Evolutionary conservation across 2,113 vertebrate species (phyloP).

Genomic region (Amphiprion ocellaris): DNA sequence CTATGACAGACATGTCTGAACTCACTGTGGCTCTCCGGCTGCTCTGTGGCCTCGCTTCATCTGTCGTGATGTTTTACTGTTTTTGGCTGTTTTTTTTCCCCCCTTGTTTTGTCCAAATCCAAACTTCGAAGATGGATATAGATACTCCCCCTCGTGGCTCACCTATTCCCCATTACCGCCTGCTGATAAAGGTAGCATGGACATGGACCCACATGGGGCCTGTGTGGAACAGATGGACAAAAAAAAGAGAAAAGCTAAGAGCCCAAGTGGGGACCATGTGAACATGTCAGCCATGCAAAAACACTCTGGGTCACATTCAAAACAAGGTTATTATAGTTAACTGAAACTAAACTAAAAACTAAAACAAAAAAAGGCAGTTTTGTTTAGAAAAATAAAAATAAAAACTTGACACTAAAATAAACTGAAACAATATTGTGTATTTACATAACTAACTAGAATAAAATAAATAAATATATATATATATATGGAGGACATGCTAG

Average conservation of each 20-base stretch:
- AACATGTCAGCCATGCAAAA: conserved; percentile 8
- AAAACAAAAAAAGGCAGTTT: too few species aligned
- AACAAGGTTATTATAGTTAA: neutral
- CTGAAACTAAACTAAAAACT: neutral
- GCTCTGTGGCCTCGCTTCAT: too few species aligned
- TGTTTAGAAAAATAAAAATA: too few species aligned
- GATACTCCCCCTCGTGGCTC: neutral
- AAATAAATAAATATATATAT: too few species aligned
- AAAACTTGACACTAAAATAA: too few species aligned
- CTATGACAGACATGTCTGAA: too few species aligned
- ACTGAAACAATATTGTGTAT: too few species aligned
- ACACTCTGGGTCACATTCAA: conserved; percentile 8
- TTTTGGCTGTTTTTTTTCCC: neutral
- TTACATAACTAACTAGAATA: too few species aligned
- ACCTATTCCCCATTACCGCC: neutral
- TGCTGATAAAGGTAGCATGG: conserved; percentile 15
- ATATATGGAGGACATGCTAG: too few species aligned
- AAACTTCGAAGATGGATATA: conserved; percentile 16
- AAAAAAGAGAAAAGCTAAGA: neutral
- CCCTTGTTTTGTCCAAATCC: neutral
- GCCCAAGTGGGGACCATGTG: neutral
- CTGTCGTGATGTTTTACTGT: too few species aligned
- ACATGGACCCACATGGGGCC: conserved; percentile 15
- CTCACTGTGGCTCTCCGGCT: too few species aligned
- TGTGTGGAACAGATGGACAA: conserved; percentile 23